These are phyloP conservation scores for Osmerus eperlanus DNA, from an alignment of 2,113 vertebrate species.

Conservation along the genomic window DNA sequence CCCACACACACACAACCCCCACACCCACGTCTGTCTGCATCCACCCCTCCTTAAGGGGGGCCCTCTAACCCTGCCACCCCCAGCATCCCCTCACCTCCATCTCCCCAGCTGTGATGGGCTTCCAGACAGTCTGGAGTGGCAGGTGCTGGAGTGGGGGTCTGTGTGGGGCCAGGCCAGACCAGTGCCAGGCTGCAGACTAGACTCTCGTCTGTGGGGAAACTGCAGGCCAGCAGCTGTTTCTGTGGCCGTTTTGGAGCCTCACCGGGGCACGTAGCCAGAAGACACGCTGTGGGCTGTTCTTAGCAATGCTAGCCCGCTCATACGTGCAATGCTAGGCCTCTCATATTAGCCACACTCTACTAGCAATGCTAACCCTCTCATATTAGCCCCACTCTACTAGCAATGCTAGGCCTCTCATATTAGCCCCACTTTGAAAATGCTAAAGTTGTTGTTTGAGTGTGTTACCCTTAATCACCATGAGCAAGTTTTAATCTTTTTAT, in stretches of 20 bases:
- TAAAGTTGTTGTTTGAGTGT: no score
- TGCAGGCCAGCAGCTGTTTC: conserved; percentile 66
- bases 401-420: no score
- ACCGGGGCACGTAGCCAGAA: conserved; percentile 34
- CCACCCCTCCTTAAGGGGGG: background rate
- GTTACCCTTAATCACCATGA: no score
- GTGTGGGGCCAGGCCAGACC: conserved; percentile 27
- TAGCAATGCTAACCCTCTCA: no score
- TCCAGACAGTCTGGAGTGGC: conserved; percentile 53
- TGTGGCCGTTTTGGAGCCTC: conserved; percentile 27
- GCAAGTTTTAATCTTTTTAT: no score
- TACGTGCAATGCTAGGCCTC: background rate
- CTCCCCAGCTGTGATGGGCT: conserved; percentile 61
- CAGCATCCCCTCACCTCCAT: conserved; percentile 23
- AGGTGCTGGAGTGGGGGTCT: conserved; percentile 59
- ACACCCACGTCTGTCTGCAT: no score
- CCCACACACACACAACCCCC: no score
- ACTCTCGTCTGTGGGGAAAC: conserved; percentile 58
- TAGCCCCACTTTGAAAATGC: no score
- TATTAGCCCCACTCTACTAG: no score
- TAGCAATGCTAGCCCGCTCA: background rate
- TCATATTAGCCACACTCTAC: conserved; percentile 25
- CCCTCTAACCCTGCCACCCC: conserved; percentile 39
- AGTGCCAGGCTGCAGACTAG: background rate
- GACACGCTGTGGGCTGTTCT: no score